Percentiles rank a stretch among this genome's conserved stretches.
Conservation (phyloP, 2,113 vertebrate genomes). For the rat (Rattus norvegicus) region GRCr8 NC_086024.1:94949001-94949500, state of each 20-base stretch:
- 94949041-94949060: too few species aligned
- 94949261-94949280: background rate
- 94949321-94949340: background rate
- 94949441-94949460: background rate
- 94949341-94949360: background rate
- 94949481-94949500: background rate
- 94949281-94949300: background rate
- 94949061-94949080: too few species aligned
- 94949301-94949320: background rate
- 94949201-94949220: background rate
- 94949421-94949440: background rate
- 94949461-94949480: background rate
- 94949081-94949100: too few species aligned
- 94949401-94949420: background rate
- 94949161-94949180: too few species aligned
- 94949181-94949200: background rate
- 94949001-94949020: too few species aligned
- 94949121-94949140: background rate
- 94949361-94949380: background rate
- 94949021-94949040: too few species aligned
- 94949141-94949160: background rate
- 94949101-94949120: background rate
- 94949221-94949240: background rate
- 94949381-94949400: background rate
- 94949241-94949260: background rate